Base-by-base conservation (phyloP, 2,888 invertebrate species). In the Dasysyrphus tricinctus region DNA sequence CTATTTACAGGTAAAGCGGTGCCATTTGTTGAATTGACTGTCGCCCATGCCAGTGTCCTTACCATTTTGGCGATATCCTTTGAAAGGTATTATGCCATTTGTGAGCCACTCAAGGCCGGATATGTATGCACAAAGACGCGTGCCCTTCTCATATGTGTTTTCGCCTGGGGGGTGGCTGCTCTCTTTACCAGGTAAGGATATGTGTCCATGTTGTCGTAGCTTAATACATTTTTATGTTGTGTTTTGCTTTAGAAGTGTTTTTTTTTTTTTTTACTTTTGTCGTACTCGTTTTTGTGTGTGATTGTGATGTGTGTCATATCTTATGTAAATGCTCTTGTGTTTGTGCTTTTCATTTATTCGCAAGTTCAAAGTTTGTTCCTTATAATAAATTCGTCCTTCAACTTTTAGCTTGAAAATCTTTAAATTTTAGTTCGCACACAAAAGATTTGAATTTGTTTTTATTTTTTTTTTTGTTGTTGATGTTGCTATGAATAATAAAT, bases 1-100 rank as follows among this genome's bases (percentile, higher is more conserved):
- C 88, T 81, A 76, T 70, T 94, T 94, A 49, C 94, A 98, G 98
- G 98, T 93, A 96, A 97, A 92, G 96, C 97, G 29, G 97, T 98
- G 5, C 98, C 98, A 0, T 98, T 98, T 91, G 96, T 98, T 83
- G 98, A 98, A 93, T 93, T 98, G 91, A 97, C 97, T 0, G 97
- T 98, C 29, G 97, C 97, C 3, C 97, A 98, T 92, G 97, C 98
- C 34, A 98, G 98, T 47, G 97, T 98, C 3, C 94, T 98, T 73
- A 98, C 98, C 47, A 98, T 98, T 90, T 93, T 98, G 90, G 98
- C 98, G 80, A 98, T 98, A 92, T 97, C 97, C 91, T 97, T 98
- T 92, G 98, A 98, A 93, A 94, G 97, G 77, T 97, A 96, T 93
- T 96, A 96, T 93, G 98, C 98, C 88, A 98, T 98, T 91, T 98